Base-by-base conservation (phyloP, 2,888 invertebrate genomes). In the Leptura quadrifasciata region DNA sequence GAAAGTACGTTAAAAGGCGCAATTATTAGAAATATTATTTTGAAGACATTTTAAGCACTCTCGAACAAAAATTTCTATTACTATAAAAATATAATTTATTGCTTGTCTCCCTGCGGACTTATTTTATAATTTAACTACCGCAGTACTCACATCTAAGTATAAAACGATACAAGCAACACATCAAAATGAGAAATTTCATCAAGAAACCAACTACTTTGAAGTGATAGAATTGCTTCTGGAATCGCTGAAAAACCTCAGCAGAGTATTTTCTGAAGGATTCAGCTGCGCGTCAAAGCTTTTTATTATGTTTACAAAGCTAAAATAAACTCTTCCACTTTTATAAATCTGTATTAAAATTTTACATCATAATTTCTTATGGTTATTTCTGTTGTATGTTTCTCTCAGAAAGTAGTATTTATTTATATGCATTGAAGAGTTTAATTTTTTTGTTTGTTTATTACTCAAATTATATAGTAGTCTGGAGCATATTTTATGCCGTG, bases 291-390 rank as follows among this genome's bases (percentile, higher is more conserved):
- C 39, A 39, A 39, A 39, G 39, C 39, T 15, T 39, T 39, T 39
- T 39, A 39, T 39, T 39, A 39, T 39, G 61, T 63, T 63, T 63
- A n/a, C 31, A 31, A 8, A 35, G 35, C 31, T 63, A 35, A 35
- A 63, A 63, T 31, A 63, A 63, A 63, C 35, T 61, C 17, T 61
- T 15, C 12, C 12, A 39, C 12, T 15, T 12, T 39, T 15, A 39
- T 31, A 31, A 31, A 31, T 31, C 27, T 6, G 12, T 39, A 15
- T 39, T 39, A 15, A 39, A 39, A 39, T 39, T 39, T 39, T 39
- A 39, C 39, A 12, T 39, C 15, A 15, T 6, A 2, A 31, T 31
- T 24, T 31, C 5, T 31, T 31, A 31, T 31, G 3, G 8, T 8
- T 31, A 5, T 31, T 8, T 0, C 5, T 31, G 27, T 31, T 31